Percentiles rank a stretch among this genome's conserved stretches.
These are phyloP conservation scores for Linepithema humile DNA, from an alignment of 1,140 invertebrate genomes.

Conservation along the genomic window DNA sequence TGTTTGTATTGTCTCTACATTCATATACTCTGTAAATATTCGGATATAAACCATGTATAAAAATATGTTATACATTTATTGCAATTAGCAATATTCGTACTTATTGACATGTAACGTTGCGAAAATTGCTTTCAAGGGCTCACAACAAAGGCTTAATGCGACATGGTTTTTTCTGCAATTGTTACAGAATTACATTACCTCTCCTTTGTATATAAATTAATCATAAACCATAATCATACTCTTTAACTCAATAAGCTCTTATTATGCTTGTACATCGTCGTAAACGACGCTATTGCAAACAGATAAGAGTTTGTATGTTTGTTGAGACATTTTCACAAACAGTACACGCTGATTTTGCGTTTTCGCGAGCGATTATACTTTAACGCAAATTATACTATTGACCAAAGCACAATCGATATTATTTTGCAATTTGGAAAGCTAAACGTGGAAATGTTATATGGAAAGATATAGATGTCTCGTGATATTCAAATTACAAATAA, in stretches of 20 bases:
- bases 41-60: too few relatives aligned
- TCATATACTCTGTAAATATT: too few relatives aligned
- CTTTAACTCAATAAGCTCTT: constrained; percentile 69
- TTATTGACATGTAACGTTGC: too few relatives aligned
- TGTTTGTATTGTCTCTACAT: too few relatives aligned
- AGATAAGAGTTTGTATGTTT: constrained; percentile 30
- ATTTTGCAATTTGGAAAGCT: neutral
- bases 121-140: too few relatives aligned
- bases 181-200: constrained; percentile 39
- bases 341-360: constrained; percentile 8
- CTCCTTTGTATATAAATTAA: constrained; percentile 41
- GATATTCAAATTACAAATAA: neutral
- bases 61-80: too few relatives aligned
- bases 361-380: neutral
- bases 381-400: neutral
- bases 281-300: constrained; percentile 47
- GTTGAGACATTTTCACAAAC: constrained; percentile 45
- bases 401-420: neutral
- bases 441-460: neutral
- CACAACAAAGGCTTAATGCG: constrained; percentile 22
- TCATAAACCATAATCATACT: constrained; percentile 66
- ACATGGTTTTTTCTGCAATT: constrained; percentile 27
- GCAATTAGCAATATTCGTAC: too few relatives aligned
- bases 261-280: constrained; percentile 54
- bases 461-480: neutral